Evolutionary conservation across 2,797 vertebrate species (phyloP), one percentile per base, ranked within the genome.

Genomic region (Rhodeus uyekii): DNA sequence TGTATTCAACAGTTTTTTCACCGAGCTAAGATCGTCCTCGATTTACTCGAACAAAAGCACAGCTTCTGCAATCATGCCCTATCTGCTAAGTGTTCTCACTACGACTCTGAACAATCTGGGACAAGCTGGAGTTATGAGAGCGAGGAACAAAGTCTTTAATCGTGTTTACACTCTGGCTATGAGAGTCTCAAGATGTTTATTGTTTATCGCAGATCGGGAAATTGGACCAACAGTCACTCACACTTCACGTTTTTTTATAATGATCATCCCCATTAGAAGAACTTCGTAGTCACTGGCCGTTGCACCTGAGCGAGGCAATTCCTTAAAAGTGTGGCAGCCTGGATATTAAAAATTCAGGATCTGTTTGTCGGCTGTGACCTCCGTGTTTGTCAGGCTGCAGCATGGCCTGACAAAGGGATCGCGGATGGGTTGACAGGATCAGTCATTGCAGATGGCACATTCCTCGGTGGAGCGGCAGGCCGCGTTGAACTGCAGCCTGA

Each of bases 371-470:
- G 50, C 48, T 48, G 53, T 78, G 61, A 81, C 81, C 64, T 72
- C 29, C 19, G 19, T 65, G 68, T 46, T 58, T 81, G 78, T 46
- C 74, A 50, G 46, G 38, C 74, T 74, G 53, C 10, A 58, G 64
- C 65, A 64, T 14, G 48, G 36, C 79, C 60, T 74, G 71, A 81
- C 71, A 81, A 81, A 75, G 71, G 71, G 48, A 74, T 74, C 9
- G 75, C 42, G 24, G 38, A 18, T 34, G 46, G 55, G 78, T 61
- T 87, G 85, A 87, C 86, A 89, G 84, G 76, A 67, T 82, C 71
- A 84, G 83, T 89, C 85, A 86, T 85, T 84, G 77, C 74, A 38
- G 79, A 82, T 84, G 76, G 77, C 72, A 71, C 73, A 75, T 81
- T 84, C 42, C 39, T 64, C 34, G 69, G 76, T 32, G 39, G 38